Evolutionary conservation across 2,888 invertebrate species (phyloP), one percentile per base, ranked within the genome.

Genomic region (Scaptomyza parva): DNA sequence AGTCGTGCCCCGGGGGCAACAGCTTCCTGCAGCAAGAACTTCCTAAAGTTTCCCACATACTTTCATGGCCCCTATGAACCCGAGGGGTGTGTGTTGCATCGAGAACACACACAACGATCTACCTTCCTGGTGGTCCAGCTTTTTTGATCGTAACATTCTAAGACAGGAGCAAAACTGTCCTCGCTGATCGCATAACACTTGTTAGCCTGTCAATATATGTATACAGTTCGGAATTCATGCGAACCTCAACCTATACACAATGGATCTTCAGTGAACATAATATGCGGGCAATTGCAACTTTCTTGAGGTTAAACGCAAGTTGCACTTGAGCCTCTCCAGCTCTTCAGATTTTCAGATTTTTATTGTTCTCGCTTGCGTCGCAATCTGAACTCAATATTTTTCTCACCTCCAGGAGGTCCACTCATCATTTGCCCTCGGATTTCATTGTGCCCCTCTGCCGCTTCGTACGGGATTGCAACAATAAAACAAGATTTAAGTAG

Each of bases 331-430:
- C 8, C 57, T 57, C 66, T 50, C 35, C 4, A 2, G 30, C 30
- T 37, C 59, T 22, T 51, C 14, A 40, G 48, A 14, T 48, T 14
- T 35, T 33, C 64, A 40, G 48, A 14, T 48, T 14, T 35, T 33
- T 62, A 65, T 78, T 80, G 71, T 76, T 75, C 63, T 75, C 63
- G 7, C 35, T 44, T 41, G 50, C 62, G 54, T 55, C 50, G 62
- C 64, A 70, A 71, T 73, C 54, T 85, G 81, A 69, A 69, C 85
- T 77, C 57, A 77, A 82, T 84, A 72, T 89, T 89, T 89, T 90
- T 91, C 90, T 90, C 90, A 91, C 90, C 90, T 91, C 90, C 90
- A 89, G 90, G 90, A 88, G 90, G 90, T 91, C 90, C 89, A 88
- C 90, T 90, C 88, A 78, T 89, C 88, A 82, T 59, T 72, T 76